phyloP scores from a whole-genome alignment of 37 sponge, comb jelly and placozoan species.

The Ianthella basta region DNA sequence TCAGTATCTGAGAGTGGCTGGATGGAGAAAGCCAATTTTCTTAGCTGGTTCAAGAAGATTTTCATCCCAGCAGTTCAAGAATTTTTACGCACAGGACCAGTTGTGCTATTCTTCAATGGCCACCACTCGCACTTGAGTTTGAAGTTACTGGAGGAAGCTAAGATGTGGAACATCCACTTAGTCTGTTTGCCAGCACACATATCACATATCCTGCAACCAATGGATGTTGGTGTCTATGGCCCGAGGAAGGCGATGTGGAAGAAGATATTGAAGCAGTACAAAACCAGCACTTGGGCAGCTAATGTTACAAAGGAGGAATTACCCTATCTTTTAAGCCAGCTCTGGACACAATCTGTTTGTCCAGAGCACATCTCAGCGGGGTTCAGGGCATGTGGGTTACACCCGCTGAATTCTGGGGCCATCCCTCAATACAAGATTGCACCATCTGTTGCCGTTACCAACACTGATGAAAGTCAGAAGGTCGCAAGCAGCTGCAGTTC shows the following conservation, averaged over 20 bases:
- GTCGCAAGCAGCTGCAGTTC: too few relatives aligned
- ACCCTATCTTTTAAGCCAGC: constrained; percentile 29
- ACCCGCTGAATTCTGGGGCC: constrained; percentile 36
- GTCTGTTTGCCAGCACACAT: constrained; percentile 70
- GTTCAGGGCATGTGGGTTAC: constrained; percentile 44
- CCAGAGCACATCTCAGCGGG: constrained; percentile 35
- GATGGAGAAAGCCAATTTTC: constrained; percentile 59
- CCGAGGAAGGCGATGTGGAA: constrained; percentile 54
- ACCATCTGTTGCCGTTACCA: neutral
- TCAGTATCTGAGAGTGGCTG: constrained; percentile 52
- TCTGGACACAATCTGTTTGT: constrained; percentile 26
- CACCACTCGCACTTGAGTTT: constrained; percentile 59
- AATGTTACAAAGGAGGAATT: constrained; percentile 53
- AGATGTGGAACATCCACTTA: constrained; percentile 30
- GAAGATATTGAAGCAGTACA: constrained; percentile 43
- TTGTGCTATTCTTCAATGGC: constrained; percentile 70
- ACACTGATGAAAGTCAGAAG: too few relatives aligned
- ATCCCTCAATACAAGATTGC: constrained; percentile 32
- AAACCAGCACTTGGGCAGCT: constrained; percentile 39
- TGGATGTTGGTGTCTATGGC: constrained; percentile 60
- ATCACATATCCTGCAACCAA: constrained; percentile 40
- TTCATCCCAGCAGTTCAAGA: constrained; percentile 47
- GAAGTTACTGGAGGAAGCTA: constrained; percentile 31
- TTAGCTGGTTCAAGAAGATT: constrained; percentile 49
- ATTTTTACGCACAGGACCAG: constrained; percentile 16